Conservation (phyloP, 2,113 vertebrate species). For the Calyptomena viridis region DNA sequence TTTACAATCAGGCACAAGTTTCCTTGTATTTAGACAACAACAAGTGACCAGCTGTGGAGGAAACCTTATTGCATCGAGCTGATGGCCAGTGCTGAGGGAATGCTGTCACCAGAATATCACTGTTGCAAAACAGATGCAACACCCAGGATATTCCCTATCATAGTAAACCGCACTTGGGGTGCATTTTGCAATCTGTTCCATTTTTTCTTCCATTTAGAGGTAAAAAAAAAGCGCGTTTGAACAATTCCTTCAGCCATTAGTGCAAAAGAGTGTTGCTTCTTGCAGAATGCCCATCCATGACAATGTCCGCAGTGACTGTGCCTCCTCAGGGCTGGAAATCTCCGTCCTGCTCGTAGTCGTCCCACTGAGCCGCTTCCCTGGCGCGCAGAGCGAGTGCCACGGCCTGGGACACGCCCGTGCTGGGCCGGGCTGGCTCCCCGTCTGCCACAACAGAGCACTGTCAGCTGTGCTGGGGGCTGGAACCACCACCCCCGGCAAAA, state of each 20-base stretch:
- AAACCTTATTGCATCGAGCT: fast-evolving
- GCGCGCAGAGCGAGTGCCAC: conserved; percentile 38
- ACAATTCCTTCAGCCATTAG: not conserved
- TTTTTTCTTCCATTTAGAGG: not conserved
- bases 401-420: not conserved
- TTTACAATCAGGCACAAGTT: not conserved
- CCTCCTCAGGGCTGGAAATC: fast-evolving
- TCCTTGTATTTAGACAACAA: not conserved
- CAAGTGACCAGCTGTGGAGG: not conserved
- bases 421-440: fast-evolving
- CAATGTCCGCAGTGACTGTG: fast-evolving
- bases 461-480: fast-evolving
- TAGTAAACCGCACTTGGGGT: not conserved
- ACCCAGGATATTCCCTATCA: fast-evolving
- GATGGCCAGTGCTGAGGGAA: not conserved
- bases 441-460: not conserved
- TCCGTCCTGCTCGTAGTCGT: fast-evolving
- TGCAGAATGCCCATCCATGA: fast-evolving
- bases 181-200: not conserved
- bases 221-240: not conserved
- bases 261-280: not conserved
- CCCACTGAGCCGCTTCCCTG: not conserved
- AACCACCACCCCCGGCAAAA: fast-evolving
- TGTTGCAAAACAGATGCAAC: not conserved
- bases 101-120: not conserved